Evolutionary conservation across 2,113 vertebrate species (phyloP), one percentile per base, ranked within the genome.

Genomic region (Xiphophorus couchianus): DNA sequence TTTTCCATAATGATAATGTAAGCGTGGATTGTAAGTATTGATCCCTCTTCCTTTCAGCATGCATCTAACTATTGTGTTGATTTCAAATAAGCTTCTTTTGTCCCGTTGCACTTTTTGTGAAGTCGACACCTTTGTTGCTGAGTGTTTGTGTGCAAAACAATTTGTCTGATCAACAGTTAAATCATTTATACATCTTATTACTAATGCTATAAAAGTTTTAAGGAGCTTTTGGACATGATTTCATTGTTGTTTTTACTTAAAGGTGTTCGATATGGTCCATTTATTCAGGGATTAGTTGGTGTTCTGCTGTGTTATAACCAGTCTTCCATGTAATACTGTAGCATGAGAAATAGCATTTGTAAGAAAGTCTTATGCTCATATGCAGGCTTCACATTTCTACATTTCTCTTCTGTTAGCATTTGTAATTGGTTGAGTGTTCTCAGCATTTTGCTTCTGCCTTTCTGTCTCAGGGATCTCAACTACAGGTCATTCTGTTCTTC

Each of bases 31-130:
- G 6, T 68, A 71, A 86, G 62, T 62, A 69, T 15, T 73, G 60
- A 86, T 86, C 76, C 28, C 78, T 81, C 37, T 80, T 86, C 85
- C 61, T 61, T 69, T n/a, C 48, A 27, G 85, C 89, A 90, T 89
- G 85, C 65, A 33, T 66, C 66, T 13, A 83, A 31, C 67, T 70
- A 28, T 35, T 62, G 65, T 22, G 25, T 69, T 68, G 44, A 80
- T 75, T 73, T 73, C 9, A 84, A 63, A 71, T 28, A 15, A 19
- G 10, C 44, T 48, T 31, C 62, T 63, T 37, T 66, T 77, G 60
- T 73, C n/a, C 22, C 77, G 42, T 66, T 74, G 15, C 33, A 77
- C 28, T 44, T 35, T 25, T 25, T 27, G 4, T 82, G 14, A 58
- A 81, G 15, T 48, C 75, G 10, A 72, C 61, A 42, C 66, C 74